These are phyloP conservation scores for Neolamprologus modestus DNA, from an alignment of 2,113 vertebrate genomes.

Conservation along the genomic window DNA sequence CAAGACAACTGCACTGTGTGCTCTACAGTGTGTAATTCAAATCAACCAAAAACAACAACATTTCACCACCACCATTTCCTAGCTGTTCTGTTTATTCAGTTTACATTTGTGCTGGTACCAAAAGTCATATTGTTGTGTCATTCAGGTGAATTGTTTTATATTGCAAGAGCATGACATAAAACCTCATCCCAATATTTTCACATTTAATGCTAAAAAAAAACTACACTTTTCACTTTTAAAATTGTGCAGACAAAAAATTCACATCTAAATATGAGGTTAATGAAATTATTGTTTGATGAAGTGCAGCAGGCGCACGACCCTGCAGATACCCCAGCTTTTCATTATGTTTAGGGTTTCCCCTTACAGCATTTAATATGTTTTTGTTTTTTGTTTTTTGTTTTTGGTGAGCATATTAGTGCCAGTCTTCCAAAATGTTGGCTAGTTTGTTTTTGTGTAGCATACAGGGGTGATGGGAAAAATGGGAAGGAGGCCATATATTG, in stretches of 20 bases:
- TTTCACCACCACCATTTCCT: neutral
- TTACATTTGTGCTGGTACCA: neutral
- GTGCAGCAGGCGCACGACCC: fast-evolving
- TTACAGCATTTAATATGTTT: neutral
- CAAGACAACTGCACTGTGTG: neutral
- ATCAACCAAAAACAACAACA: neutral
- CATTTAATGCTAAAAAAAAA: neutral
- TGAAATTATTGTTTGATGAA: neutral
- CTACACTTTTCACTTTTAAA: neutral
- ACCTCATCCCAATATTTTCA: neutral
- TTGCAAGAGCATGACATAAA: neutral
- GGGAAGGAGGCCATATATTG: neutral
- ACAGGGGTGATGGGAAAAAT: neutral
- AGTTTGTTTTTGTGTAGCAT: neutral
- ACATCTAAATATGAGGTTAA: neutral
- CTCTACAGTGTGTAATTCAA: neutral
- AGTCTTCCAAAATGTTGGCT: neutral
- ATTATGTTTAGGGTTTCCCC: neutral
- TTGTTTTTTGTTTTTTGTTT: neutral
- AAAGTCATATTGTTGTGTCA: neutral
- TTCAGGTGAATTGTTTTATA: neutral
- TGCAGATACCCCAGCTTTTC: neutral
- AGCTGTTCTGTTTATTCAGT: neutral
- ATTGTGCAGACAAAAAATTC: neutral
- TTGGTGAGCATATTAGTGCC: neutral